Conservation (phyloP, 2,888 invertebrate genomes). For the Venustoraphidia nigricollis region DNA sequence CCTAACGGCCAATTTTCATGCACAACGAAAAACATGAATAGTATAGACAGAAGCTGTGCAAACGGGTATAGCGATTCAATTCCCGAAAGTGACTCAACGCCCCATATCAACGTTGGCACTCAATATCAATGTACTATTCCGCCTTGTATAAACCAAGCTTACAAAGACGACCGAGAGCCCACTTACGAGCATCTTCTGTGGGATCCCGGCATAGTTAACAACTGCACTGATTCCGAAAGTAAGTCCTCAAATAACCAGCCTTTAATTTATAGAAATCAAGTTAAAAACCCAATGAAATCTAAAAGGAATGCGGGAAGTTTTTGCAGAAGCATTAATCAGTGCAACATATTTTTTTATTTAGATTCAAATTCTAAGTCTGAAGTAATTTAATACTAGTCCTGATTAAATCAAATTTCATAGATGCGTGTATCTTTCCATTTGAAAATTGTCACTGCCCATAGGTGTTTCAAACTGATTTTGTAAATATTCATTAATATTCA, state of each 20-base stretch:
- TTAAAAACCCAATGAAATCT: too few species aligned
- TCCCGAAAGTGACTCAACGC: constrained; percentile 38
- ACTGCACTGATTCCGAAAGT: constrained; percentile 63
- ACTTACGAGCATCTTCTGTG: constrained; percentile 60
- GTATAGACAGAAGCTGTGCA: constrained; percentile 17
- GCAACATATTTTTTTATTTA: too few species aligned
- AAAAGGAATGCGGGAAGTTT: too few species aligned
- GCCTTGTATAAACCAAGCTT: constrained; percentile 27
- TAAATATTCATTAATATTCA: too few species aligned
- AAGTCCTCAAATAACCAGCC: constrained; percentile 11
- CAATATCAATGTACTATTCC: constrained; percentile 79
- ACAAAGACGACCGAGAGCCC: constrained; percentile 36
- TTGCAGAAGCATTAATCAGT: too few species aligned
- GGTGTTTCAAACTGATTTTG: too few species aligned
- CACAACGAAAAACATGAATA: background rate
- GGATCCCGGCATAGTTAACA: constrained; percentile 66
- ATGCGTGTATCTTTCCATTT: too few species aligned
- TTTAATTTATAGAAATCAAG: too few species aligned
- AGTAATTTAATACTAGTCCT: too few species aligned
- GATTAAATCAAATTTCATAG: too few species aligned
- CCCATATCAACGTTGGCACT: constrained; percentile 75
- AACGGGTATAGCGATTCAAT: constrained; percentile 24
- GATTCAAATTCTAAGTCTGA: too few species aligned
- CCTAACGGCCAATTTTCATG: constrained; percentile 12
- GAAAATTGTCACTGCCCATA: too few species aligned